Conservation (phyloP, 2,888 invertebrate species). For the Cerastoderma edule region DNA sequence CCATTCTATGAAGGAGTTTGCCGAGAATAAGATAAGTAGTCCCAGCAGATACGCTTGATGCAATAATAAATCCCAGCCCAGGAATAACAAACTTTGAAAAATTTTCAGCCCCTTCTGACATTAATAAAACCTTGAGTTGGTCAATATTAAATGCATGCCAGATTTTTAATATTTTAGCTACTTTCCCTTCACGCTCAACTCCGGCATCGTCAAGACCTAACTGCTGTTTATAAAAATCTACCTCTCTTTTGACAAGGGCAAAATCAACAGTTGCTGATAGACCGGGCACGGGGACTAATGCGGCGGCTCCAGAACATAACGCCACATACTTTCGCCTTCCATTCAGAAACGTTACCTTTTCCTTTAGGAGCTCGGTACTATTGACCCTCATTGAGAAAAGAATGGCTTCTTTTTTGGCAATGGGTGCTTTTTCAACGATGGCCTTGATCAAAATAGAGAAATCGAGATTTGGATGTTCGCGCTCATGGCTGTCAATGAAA, state of each 20-base stretch:
- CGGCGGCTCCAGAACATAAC: constrained; percentile 7
- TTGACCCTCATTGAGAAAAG: constrained; percentile 4
- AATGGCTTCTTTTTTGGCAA: constrained; percentile 17
- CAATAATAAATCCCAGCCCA: too few species aligned
- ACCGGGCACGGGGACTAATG: constrained; percentile 19
- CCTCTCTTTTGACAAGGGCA: constrained; percentile 7
- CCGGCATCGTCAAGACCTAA: constrained; percentile 31
- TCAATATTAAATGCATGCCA: too few species aligned
- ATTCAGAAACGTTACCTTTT: neutral
- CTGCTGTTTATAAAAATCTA: constrained; percentile 31
- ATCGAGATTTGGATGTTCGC: neutral
- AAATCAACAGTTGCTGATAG: constrained; percentile 11
- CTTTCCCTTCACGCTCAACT: too few species aligned
- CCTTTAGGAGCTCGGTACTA: constrained; percentile 8
- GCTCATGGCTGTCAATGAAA: constrained; percentile 20
- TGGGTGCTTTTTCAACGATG: constrained; percentile 3
- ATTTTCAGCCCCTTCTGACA: too few species aligned
- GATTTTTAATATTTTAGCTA: too few species aligned
- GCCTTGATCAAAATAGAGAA: constrained; percentile 3
- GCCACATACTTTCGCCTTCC: constrained; percentile 3
- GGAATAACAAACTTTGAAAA: too few species aligned
- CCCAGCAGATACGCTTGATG: too few species aligned
- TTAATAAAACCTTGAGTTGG: too few species aligned
- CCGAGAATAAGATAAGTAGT: too few species aligned
- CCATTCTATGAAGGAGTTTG: too few species aligned